Evolutionary conservation across 2,113 vertebrate genomes (phyloP).

Genomic region (Tonatia bakeri): DNA sequence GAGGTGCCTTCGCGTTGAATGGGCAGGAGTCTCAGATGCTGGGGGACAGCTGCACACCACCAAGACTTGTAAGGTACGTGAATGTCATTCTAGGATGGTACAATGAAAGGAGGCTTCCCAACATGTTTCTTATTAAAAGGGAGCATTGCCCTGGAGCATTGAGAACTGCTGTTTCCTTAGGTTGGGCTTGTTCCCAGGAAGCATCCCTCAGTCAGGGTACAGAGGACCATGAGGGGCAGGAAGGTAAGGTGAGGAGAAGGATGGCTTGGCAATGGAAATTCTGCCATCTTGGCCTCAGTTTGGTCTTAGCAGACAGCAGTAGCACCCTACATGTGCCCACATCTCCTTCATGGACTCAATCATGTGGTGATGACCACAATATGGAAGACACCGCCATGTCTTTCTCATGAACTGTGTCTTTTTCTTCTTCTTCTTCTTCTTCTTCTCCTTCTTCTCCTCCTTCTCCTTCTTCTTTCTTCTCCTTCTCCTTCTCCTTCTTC

Average conservation of each 20-base stretch:
- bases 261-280: neutral
- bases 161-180: neutral
- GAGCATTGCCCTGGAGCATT: neutral
- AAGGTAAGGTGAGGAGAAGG: neutral
- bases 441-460: too few species aligned
- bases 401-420: neutral
- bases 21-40: neutral
- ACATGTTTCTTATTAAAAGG: constrained; percentile 12
- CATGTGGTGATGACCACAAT: neutral
- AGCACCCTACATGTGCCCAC: neutral
- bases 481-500: too few species aligned
- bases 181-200: neutral
- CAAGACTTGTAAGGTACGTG: neutral
- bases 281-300: neutral
- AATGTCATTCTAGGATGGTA: neutral
- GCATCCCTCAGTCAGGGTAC: neutral
- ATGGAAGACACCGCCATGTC: neutral
- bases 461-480: too few species aligned
- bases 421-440: too few species aligned
- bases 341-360: neutral
- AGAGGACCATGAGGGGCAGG: neutral
- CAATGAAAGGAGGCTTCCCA: neutral
- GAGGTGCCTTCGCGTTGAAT: neutral
- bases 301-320: neutral
- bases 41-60: neutral